Evolutionary conservation across 2,888 invertebrate genomes (phyloP).

Genomic region (Andrena minutula): DNA sequence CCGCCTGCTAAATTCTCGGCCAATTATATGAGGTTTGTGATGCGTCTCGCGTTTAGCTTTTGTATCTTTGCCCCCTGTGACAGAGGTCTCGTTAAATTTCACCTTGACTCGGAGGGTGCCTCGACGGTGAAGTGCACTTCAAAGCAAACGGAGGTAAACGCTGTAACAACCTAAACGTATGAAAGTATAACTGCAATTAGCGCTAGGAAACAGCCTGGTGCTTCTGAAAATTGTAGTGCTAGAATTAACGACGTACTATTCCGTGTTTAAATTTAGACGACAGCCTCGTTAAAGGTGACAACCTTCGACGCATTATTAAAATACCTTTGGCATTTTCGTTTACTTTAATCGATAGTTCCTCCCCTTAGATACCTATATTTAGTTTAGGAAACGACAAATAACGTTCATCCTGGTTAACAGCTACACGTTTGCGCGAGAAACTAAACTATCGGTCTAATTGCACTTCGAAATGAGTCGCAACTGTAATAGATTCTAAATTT

Average conservation of each 20-base stretch:
- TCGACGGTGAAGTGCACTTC: constrained; percentile 53
- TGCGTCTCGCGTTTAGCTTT: constrained; percentile 66
- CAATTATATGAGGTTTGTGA: constrained; percentile 81
- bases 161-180: constrained; percentile 57
- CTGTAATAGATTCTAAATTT: constrained; percentile 4
- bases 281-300: constrained; percentile 32
- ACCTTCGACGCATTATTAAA: constrained; percentile 16
- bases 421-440: background rate
- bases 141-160: constrained; percentile 60
- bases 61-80: constrained; percentile 60
- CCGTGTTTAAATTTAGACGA: constrained; percentile 37
- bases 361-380: background rate
- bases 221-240: constrained; percentile 54
- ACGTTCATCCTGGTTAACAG: background rate
- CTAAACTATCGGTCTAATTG: background rate
- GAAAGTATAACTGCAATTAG: constrained; percentile 64
- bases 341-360: background rate
- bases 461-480: background rate
- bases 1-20: constrained; percentile 77
- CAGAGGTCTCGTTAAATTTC: constrained; percentile 65
- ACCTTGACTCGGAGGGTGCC: constrained; percentile 58
- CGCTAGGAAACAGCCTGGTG: constrained; percentile 45
- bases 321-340: background rate
- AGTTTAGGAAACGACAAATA: background rate
- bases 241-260: constrained; percentile 53